Evolutionary conservation across 2,113 vertebrate genomes (phyloP).

Genomic region (Rhynchomys soricoides): DNA sequence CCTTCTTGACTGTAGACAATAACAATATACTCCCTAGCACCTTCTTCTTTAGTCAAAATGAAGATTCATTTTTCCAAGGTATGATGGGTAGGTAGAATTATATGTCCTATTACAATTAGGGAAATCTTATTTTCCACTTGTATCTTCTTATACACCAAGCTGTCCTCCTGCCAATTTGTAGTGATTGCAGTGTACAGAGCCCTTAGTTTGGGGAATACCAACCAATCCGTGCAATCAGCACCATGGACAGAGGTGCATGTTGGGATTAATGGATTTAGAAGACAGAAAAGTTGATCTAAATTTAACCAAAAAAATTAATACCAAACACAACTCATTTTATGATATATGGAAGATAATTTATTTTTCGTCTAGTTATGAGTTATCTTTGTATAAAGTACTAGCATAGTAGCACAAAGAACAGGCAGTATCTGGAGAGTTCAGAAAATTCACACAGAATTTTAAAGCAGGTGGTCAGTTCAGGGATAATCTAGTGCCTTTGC

Average conservation of each 20-base stretch:
- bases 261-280: not conserved
- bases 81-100: not conserved
- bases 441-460: conserved; percentile 47
- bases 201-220: not conserved
- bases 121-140: not conserved
- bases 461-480: not conserved
- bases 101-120: not conserved
- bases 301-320: conserved; percentile 67
- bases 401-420: conserved; percentile 42
- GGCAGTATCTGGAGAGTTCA: conserved; percentile 17
- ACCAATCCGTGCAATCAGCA: conserved; percentile 75
- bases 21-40: not conserved
- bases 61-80: not conserved
- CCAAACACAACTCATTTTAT: conserved; percentile 43
- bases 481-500: not conserved
- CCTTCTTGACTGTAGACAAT: not conserved
- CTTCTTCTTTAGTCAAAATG: not conserved
- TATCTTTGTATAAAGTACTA: conserved; percentile 31
- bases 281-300: conserved; percentile 54
- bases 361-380: not conserved
- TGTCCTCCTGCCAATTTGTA: not conserved
- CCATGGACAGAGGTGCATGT: conserved; percentile 83
- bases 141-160: not conserved
- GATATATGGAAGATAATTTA: conserved; percentile 23
- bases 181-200: not conserved